Base-by-base conservation (phyloP, 2,113 vertebrate species). In the Eulacestoma nigropectus region DNA sequence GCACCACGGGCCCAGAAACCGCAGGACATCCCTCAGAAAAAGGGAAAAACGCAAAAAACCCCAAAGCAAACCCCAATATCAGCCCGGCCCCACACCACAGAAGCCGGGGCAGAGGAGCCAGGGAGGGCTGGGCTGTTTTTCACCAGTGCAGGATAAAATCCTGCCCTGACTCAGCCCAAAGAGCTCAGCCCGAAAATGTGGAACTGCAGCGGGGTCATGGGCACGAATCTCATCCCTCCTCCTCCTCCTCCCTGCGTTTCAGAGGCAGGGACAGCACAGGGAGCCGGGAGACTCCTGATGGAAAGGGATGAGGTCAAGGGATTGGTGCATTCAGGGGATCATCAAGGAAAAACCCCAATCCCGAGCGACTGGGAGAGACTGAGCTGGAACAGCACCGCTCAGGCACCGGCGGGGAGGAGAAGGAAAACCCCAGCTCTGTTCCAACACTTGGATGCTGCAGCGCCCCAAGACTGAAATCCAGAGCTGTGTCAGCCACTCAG, bases 161-260 rank as follows among this genome's bases (percentile, higher is more conserved):
- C 42, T 42, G 52, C 73, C 37, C 14, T 16, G 21, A 13, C 55
- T 25, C 7, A 29, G 26, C 70, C 64, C 68, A 9, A 13, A 53
- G 25, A 35, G 81, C 63, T n/a, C 64, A 10, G 46, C 44, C 18
- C 1, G 0, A 12, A 46, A 13, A 25, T 3, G 33, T 23, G 23
- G 80, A 15, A 3, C 5, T 1, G 6, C 32, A 59, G 35, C 9
- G 6, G 19, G 6, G 2, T 3, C 5, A 13, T 0, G 3, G 1
- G 22, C 19, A 26, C 0, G 0, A 18, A 63, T 37, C 75, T 11
- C 74, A 42, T 8, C 73, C 70, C 57, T 82, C 32, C 60, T 57
- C 44, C 67, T 84, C 69, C 44, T 37, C 64, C 6, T 17, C 26
- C 21, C 41, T 4, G 29, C 0, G 0, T 10, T 27, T 17, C 81